phyloP scores from a whole-genome alignment of 2,888 invertebrate genomes.

The Parthenolecanium corni region DNA sequence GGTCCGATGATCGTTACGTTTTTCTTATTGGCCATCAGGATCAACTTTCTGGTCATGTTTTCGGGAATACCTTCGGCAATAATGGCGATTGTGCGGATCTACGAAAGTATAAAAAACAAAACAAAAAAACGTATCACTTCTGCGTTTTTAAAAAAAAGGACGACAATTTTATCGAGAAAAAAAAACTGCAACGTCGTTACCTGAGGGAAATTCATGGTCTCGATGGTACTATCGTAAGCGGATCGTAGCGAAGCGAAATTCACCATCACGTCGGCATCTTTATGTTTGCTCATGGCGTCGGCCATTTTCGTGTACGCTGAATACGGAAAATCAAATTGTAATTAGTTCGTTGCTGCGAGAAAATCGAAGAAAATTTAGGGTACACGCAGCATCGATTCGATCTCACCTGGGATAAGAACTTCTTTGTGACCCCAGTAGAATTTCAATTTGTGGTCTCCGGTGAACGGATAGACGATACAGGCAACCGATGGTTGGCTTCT shows the following conservation, averaged over 20 bases:
- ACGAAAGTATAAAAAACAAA: conserved; percentile 31
- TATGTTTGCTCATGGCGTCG: conserved; percentile 89
- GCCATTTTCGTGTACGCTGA: conserved; percentile 90
- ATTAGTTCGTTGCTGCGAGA: neutral
- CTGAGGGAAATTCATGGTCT: conserved; percentile 83
- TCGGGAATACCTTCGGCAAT: conserved; percentile 99
- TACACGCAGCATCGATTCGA: neutral
- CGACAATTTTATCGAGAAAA: neutral
- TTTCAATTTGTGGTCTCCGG: conserved; percentile 97
- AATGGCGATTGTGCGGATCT: conserved; percentile 91
- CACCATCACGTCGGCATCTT: conserved; percentile 87
- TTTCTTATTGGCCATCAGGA: conserved; percentile 69
- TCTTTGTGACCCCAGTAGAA: conserved; percentile 99
- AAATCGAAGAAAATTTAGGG: neutral
- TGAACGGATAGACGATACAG: conserved; percentile 96
- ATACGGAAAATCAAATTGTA: neutral
- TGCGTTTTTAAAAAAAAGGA: conserved; percentile 9
- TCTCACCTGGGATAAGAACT: conserved; percentile 65
- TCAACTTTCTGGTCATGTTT: conserved; percentile 90
- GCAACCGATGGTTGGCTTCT: conserved; percentile 82
- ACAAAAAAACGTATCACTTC: too few species aligned
- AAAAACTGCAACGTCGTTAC: conserved; percentile 35
- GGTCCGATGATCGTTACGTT: conserved; percentile 84
- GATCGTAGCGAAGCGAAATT: conserved; percentile 96
- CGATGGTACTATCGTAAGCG: conserved; percentile 91